Percentiles rank a stretch among this genome's conserved stretches.
phyloP scores from a whole-genome alignment of 2,888 invertebrate species.

The Caenorhabditis sp. region DNA sequence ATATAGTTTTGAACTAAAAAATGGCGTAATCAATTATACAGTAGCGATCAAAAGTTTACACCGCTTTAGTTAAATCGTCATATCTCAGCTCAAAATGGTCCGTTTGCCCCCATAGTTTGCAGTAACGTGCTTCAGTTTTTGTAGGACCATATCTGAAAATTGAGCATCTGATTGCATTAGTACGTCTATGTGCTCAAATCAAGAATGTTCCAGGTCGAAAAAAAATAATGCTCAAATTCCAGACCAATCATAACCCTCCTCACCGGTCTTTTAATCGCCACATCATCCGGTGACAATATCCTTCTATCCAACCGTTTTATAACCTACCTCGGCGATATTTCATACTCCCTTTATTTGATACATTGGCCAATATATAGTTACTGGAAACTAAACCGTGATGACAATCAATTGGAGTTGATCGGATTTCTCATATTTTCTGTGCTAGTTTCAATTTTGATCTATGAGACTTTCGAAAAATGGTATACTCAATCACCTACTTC shows the following conservation, averaged over 20 bases:
- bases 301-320: constrained; percentile 4
- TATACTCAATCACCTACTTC: constrained; percentile 2
- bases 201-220: too few relatives aligned
- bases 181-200: too few relatives aligned
- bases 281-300: neutral
- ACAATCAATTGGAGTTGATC: neutral
- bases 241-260: neutral
- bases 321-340: constrained; percentile 44
- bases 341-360: constrained; percentile 41
- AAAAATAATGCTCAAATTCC: too few relatives aligned
- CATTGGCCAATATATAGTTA: constrained; percentile 42
- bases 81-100: too few relatives aligned
- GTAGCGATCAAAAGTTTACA: too few relatives aligned
- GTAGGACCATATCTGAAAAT: too few relatives aligned
- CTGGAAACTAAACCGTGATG: neutral
- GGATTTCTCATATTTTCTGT: neutral
- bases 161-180: too few relatives aligned
- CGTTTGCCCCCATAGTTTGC: too few relatives aligned
- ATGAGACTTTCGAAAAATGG: constrained; percentile 24
- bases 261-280: neutral
- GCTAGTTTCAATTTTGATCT: neutral
- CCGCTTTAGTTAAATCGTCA: too few relatives aligned
- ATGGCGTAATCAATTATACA: too few relatives aligned
- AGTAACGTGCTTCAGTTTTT: too few relatives aligned
- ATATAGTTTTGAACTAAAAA: too few relatives aligned